Conservation (phyloP, 2,797 vertebrate genomes). For the Lepilemur ruficaudatus region DNA sequence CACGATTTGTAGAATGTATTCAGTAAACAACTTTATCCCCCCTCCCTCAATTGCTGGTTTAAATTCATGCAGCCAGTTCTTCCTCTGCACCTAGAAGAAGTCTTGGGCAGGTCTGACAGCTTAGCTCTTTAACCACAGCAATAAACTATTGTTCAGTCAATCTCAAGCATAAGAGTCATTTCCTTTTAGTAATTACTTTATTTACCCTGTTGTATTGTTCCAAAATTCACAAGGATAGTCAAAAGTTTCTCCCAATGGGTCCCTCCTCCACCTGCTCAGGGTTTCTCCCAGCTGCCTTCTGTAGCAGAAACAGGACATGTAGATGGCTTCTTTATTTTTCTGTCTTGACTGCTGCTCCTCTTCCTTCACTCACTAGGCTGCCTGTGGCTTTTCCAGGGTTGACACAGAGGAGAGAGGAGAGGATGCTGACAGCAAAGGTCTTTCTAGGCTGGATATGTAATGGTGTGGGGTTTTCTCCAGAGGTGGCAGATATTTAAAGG, state of each 20-base stretch:
- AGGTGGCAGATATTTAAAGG: background rate
- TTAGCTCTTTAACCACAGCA: background rate
- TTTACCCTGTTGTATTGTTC: background rate
- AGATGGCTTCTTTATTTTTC: background rate
- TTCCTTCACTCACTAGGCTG: background rate
- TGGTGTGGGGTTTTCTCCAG: background rate
- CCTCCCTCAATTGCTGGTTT: background rate
- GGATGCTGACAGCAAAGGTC: background rate
- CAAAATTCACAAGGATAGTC: background rate
- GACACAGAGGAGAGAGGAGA: background rate
- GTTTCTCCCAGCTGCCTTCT: background rate
- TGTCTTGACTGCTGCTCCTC: background rate
- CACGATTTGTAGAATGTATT: background rate
- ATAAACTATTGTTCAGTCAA: background rate
- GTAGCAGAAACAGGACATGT: background rate
- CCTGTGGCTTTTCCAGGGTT: background rate
- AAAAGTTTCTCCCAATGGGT: background rate
- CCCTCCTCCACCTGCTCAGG: background rate
- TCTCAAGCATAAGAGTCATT: background rate
- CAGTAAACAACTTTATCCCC: background rate
- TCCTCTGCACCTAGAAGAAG: background rate
- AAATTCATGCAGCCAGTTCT: background rate
- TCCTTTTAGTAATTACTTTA: constrained; percentile 14
- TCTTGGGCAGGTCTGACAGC: background rate
- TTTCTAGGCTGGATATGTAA: background rate